These are phyloP conservation scores for Kryptolebias ocellatus DNA, from an alignment of 2,797 vertebrate species.

Conservation along the genomic window DNA sequence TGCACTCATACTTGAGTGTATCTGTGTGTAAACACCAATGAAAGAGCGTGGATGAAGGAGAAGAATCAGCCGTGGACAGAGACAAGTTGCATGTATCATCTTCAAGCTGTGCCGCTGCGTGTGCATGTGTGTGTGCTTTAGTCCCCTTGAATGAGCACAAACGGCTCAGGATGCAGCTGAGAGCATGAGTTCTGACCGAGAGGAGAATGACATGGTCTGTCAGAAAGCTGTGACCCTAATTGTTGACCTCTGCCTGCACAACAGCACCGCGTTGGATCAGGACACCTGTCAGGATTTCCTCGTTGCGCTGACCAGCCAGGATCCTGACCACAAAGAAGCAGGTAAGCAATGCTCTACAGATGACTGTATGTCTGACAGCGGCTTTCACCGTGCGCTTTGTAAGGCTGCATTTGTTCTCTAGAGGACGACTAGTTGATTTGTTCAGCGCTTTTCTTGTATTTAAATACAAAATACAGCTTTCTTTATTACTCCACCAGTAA, in stretches of 20 bases:
- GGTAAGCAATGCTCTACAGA: conserved; percentile 67
- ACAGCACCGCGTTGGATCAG: conserved; percentile 79
- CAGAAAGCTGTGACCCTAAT: conserved; percentile 85
- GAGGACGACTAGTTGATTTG: conserved; percentile 8
- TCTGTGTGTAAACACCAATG: conserved; percentile 44
- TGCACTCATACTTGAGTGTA: conserved; percentile 17
- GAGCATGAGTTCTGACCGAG: conserved; percentile 85
- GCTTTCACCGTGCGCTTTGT: conserved; percentile 21
- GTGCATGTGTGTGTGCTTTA: conserved; percentile 56
- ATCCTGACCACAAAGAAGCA: conserved; percentile 63
- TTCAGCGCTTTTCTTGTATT: not conserved
- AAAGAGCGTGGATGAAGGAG: conserved; percentile 53
- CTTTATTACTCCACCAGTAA: too few relatives aligned
- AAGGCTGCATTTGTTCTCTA: not conserved
- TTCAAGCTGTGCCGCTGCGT: conserved; percentile 55
- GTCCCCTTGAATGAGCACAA: conserved; percentile 76
- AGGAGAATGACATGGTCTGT: conserved; percentile 86
- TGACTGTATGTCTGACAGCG: conserved; percentile 1
- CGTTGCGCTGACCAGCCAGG: conserved; percentile 76
- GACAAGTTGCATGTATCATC: conserved; percentile 72
- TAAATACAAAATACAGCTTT: not conserved
- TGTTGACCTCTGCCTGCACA: conserved; percentile 85
- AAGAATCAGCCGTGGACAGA: conserved; percentile 61
- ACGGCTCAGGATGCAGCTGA: conserved; percentile 79
- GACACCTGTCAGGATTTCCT: conserved; percentile 85